phyloP scores from a whole-genome alignment of 2,797 vertebrate species.

The Paramormyrops hopkinsi region DNA sequence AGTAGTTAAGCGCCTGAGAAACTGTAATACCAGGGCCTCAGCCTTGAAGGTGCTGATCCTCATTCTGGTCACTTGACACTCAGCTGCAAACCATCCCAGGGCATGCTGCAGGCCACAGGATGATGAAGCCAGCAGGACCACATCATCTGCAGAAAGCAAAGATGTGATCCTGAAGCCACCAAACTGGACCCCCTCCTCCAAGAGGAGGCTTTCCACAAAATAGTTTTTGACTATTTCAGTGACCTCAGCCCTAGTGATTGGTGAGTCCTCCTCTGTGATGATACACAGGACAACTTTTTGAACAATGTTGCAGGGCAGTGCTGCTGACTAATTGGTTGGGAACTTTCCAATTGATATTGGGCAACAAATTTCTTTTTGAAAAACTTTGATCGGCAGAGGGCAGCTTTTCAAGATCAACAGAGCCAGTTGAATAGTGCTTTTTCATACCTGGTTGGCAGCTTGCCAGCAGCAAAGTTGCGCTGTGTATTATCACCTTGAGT shows the following conservation, averaged over 20 bases:
- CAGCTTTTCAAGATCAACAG: not conserved
- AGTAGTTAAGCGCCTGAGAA: too few relatives aligned
- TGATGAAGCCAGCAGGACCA: not conserved
- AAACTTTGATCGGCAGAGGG: not conserved
- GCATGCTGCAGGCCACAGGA: not conserved
- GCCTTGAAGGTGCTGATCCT: not conserved
- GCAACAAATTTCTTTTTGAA: not conserved
- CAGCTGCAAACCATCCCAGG: not conserved
- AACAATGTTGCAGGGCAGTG: not conserved
- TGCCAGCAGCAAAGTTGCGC: not conserved
- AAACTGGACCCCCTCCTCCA: not conserved
- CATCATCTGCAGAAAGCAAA: not conserved
- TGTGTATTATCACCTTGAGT: not conserved
- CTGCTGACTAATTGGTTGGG: not conserved
- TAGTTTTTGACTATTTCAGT: not conserved
- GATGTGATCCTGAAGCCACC: not conserved
- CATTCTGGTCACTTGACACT: not conserved
- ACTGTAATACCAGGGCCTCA: not conserved
- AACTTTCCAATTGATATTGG: not conserved
- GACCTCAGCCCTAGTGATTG: not conserved
- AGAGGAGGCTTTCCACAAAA: not conserved
- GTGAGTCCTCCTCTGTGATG: not conserved
- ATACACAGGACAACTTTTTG: not conserved
- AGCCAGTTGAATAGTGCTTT: not conserved
- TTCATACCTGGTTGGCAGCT: not conserved